Evolutionary conservation across 2,797 vertebrate species (phyloP).

Genomic region (Ctenopoma multispine): DNA sequence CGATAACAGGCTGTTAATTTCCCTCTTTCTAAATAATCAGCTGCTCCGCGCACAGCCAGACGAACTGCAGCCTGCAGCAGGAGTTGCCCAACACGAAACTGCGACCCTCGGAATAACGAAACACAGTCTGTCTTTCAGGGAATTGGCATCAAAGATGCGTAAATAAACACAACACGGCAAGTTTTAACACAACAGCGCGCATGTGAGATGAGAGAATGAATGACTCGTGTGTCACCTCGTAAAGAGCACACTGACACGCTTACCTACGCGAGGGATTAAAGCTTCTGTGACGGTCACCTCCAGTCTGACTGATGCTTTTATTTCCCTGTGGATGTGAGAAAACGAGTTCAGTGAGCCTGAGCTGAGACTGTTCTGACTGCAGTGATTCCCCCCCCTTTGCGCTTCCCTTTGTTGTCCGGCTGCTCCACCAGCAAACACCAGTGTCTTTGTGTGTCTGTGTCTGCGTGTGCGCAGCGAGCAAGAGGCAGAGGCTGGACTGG

Average conservation of each 20-base stretch:
- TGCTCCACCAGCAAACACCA: slow-evolving; percentile 36
- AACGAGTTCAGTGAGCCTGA: slow-evolving; percentile 35
- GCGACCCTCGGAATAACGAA: not conserved
- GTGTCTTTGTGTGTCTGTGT: not conserved
- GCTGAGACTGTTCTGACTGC: slow-evolving; percentile 48
- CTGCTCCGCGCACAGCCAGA: slow-evolving; percentile 1
- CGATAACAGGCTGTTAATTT: slow-evolving; percentile 38
- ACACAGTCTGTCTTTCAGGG: no score
- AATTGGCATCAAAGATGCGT: no score
- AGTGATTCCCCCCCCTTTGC: slow-evolving; percentile 14
- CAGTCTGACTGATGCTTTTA: slow-evolving; percentile 59
- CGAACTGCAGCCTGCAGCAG: not conserved
- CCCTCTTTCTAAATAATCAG: slow-evolving; percentile 40
- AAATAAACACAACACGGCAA: not conserved
- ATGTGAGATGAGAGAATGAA: not conserved
- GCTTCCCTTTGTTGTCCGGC: slow-evolving; percentile 68
- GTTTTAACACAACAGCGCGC: slow-evolving; percentile 13
- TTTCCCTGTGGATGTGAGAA: slow-evolving; percentile 22
- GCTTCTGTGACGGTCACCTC: slow-evolving; percentile 77
- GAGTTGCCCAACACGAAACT: not conserved
- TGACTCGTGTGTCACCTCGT: not conserved
- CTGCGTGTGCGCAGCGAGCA: slow-evolving; percentile 24
- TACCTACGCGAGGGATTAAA: slow-evolving; percentile 71
- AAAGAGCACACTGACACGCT: slow-evolving; percentile 36
- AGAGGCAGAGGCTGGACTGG: slow-evolving; percentile 65